A percentile compares a stretch with the other conserved stretches of the same genome.
Conservation (phyloP, 2,113 vertebrate genomes). For the Pachycephala philippinensis region DNA sequence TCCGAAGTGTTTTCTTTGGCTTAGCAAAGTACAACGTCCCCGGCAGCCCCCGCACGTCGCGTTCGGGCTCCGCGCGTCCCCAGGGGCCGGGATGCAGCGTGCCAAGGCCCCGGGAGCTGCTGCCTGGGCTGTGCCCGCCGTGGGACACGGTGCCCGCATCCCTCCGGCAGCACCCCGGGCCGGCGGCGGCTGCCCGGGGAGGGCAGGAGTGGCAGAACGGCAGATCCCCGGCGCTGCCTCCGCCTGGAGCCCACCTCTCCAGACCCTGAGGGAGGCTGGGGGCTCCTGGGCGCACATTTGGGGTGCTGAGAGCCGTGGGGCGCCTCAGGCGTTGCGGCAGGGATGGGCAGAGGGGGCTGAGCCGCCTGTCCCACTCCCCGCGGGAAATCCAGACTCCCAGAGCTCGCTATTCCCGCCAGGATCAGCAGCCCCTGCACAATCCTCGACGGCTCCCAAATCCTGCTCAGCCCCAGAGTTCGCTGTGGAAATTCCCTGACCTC, state of each 20-base stretch:
- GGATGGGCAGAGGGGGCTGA: background rate
- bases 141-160: background rate
- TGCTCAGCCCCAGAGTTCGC: rapidly evolving
- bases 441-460: rapidly evolving
- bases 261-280: background rate
- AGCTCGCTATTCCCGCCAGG: rapidly evolving
- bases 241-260: background rate
- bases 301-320: background rate
- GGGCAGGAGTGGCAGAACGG: background rate
- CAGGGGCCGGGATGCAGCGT: rapidly evolving
- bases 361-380: rapidly evolving
- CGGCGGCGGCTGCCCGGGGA: rapidly evolving
- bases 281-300: background rate
- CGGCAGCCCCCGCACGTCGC: background rate
- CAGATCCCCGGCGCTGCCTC: rapidly evolving
- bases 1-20: background rate
- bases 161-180: background rate
- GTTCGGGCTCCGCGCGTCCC: background rate
- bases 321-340: rapidly evolving
- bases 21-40: background rate
- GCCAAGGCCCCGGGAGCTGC: background rate
- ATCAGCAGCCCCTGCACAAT: background rate
- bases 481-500: background rate
- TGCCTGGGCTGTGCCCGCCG: background rate
- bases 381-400: rapidly evolving